These are phyloP conservation scores for Oligia latruncula DNA, from an alignment of 2,888 invertebrate species.

Conservation along the genomic window DNA sequence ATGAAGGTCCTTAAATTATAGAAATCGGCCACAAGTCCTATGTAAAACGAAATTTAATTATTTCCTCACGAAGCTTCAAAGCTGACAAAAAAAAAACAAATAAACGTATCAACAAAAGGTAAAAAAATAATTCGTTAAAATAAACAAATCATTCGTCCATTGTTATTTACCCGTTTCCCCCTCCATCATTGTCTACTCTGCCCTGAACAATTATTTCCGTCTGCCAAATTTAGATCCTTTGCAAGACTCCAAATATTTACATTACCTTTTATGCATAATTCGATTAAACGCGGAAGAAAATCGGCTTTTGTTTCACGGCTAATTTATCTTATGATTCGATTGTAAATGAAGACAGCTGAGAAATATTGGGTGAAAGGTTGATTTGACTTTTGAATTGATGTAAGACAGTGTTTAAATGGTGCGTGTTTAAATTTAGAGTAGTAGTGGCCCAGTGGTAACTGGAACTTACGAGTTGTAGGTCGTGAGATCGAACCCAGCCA, in stretches of 20 bases:
- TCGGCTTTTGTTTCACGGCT: slow-evolving; percentile 41
- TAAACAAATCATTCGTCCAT: slow-evolving; percentile 37
- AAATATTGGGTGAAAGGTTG: slow-evolving; percentile 30
- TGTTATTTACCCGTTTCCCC: slow-evolving; percentile 26
- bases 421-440: too few species aligned
- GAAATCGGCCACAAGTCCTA: too few species aligned
- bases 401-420: background rate
- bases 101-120: background rate
- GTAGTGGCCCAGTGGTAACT: too few species aligned
- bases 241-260: slow-evolving; percentile 47
- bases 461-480: too few species aligned
- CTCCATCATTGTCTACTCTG: slow-evolving; percentile 32
- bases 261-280: slow-evolving; percentile 29
- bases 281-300: slow-evolving; percentile 29
- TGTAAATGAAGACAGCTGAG: slow-evolving; percentile 13
- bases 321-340: slow-evolving; percentile 51
- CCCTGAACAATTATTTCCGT: slow-evolving; percentile 33
- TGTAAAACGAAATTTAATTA: background rate
- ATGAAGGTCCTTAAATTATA: too few species aligned
- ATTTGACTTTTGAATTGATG: slow-evolving; percentile 34
- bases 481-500: too few species aligned
- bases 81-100: slow-evolving; percentile 1
- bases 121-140: background rate
- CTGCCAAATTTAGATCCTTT: slow-evolving; percentile 43
- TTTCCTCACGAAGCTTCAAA: background rate